Base-by-base conservation (phyloP, 1,140 invertebrate genomes). In the Neodiprion virginianus region DNA sequence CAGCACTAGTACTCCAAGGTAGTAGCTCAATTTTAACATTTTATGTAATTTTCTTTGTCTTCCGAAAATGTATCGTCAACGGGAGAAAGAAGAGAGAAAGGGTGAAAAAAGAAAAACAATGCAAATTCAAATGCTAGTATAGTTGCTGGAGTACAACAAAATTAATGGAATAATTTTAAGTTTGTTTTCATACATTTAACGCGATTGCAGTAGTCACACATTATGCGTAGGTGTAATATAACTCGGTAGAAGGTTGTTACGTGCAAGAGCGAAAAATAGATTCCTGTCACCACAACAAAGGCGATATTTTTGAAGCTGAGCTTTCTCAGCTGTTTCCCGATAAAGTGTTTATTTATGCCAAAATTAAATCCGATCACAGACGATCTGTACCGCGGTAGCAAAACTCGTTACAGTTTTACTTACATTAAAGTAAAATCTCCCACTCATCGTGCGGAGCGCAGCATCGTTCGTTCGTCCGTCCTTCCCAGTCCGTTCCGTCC, bases 371-470 rank as follows among this genome's bases (percentile, higher is more conserved):
- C 4, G 28, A 40, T 61, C 53, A 17, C 53, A 9, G 4, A 61
- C n/a, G 11, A 14, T 61, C 8, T 40, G 28, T 40, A 40, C 28
- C 28, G 28, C 5, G 28, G 28, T 40, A 40, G 28, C 28, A 40
- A 40, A 40, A 40, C 28, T 40, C 17, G 28, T 40, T 40, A 40
- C 28, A 40, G 28, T 40, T 12, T 61, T 61, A 84, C 84, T 84
- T 83, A 87, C 84, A 83, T 83, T 77, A 81, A 74, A 79, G 77
- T 72, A 71, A 79, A 79, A 81, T 80, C 76, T 71, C 76, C 79
- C 80, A 82, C 73, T 80, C 84, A 85, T 87, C 79, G 84, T 79
- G 76, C 76, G 81, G 79, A 79, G 77, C 74, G 76, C 78, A 69
- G 75, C 80, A 83, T 75, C 81, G n/a, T 61, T 61, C 11, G n/a